A percentile compares a stretch with the other conserved stretches of the same genome.
Evolutionary conservation across 2,797 vertebrate species (phyloP).

Genomic region (Bryconaethiops microstoma): DNA sequence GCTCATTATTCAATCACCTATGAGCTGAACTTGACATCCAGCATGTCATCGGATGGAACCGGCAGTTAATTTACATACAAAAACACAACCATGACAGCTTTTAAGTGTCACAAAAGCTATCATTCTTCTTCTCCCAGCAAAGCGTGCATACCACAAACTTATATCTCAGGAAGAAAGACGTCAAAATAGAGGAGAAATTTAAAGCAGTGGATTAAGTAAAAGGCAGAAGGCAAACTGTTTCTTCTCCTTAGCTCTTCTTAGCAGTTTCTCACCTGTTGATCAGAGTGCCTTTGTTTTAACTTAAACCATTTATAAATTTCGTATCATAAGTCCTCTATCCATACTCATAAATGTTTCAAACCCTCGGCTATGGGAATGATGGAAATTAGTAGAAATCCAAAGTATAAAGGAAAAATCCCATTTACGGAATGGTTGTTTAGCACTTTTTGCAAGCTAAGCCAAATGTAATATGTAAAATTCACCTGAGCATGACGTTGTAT

Average conservation of each 20-base stretch:
- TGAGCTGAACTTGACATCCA: background rate
- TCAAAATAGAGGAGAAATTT: background rate
- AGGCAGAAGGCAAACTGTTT: background rate
- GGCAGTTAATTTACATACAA: slow-evolving; percentile 5
- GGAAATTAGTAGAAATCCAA: background rate
- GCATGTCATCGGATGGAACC: background rate
- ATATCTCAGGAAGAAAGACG: background rate
- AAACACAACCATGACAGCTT: background rate
- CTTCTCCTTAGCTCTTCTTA: background rate
- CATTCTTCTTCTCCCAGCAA: background rate
- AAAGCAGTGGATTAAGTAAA: background rate
- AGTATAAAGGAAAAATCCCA: no score
- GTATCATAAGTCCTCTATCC: background rate
- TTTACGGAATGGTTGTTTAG: background rate
- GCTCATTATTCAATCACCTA: background rate
- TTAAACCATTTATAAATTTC: background rate
- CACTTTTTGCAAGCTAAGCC: no score
- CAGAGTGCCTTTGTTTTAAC: background rate
- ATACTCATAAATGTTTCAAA: background rate
- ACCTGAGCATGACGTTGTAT: background rate
- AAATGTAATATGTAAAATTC: background rate
- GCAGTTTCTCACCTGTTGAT: background rate
- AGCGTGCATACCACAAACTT: background rate
- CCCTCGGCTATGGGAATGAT: background rate
- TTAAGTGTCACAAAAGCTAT: background rate